Evolutionary conservation across 2,888 invertebrate genomes (phyloP), one percentile per base, ranked within the genome.

Genomic region (Hemicrepidius hirtus): DNA sequence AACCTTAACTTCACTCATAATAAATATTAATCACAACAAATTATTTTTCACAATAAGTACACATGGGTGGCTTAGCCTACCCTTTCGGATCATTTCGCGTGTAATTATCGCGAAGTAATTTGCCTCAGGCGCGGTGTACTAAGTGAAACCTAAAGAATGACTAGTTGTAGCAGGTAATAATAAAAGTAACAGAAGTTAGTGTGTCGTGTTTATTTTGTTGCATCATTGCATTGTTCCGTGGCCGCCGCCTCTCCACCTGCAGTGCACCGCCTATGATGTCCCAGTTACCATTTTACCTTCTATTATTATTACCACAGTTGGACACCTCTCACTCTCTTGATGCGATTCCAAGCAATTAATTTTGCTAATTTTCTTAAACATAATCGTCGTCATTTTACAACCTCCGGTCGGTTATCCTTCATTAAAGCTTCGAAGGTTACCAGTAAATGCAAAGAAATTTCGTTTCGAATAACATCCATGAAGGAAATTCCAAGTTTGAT

Each of bases 141-240:
- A 20, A 46, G n/a, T 37, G 60, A 68, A 49, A 16, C 44, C 49
- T 40, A 40, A 68, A 46, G 53, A 21, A 63, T 53, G 49, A 68
- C 62, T 68, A 68, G 41, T 13, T 32, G 40, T 55, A 60, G 50
- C 49, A 63, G 50, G 50, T 55, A 57, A 57, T 68, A 68, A 68
- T 62, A 50, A 62, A 68, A 41, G 63, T 68, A 68, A 53, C 63
- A 68, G 62, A 62, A 62, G 24, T 68, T 53, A 50, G 37, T 18
- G 57, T 65, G 24, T 40, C 40, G 18, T 13, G 59, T 59, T 18
- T 37, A 57, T 50, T 55, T 55, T 62, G 69, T 77, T 77, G 71
- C 77, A 76, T 77, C 76, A 77, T 55, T 70, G 68, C 74, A 76
- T 73, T 76, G 76, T 76, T 77, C 70, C 69, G 69, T 68, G 68